Evolutionary conservation across 2,797 vertebrate species (phyloP).

Genomic region (Cygnus olor): DNA sequence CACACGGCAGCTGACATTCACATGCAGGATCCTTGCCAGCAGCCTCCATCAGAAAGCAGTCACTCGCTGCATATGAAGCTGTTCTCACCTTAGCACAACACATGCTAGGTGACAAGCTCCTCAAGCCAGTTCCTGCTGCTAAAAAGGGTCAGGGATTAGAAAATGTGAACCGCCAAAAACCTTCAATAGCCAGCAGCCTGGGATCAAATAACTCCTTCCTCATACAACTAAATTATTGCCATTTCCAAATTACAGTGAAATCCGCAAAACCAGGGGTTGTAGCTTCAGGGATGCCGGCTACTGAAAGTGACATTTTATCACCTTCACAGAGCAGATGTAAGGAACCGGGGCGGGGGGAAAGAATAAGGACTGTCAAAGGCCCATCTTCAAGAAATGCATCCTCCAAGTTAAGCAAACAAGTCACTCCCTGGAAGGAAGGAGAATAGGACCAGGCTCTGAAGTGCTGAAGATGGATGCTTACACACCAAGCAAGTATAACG

Average conservation of each 20-base stretch:
- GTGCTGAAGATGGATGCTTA: no score
- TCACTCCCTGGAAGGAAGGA: not conserved
- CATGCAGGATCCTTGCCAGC: not conserved
- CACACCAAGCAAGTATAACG: no score
- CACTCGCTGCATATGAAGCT: not conserved
- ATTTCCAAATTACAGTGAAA: not conserved
- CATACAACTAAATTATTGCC: accelerated
- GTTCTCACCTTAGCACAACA: not conserved
- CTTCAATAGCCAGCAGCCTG: not conserved
- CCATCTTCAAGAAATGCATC: not conserved
- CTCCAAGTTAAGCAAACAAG: not conserved
- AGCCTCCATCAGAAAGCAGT: not conserved
- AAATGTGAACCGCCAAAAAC: accelerated
- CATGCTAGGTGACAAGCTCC: accelerated
- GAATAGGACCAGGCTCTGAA: no score
- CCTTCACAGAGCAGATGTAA: not conserved
- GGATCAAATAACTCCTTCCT: not conserved
- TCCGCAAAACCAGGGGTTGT: not conserved
- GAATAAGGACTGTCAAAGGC: not conserved
- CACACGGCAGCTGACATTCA: not conserved
- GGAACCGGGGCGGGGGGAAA: not conserved
- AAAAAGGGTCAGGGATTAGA: not conserved
- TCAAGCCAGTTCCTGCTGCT: not conserved
- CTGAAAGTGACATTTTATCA: no score
- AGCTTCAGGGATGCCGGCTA: not conserved